A percentile compares a stretch with the other conserved stretches of the same genome.
phyloP scores from a whole-genome alignment of 2,888 invertebrate genomes.

The Thysanoteuthis rhombus region DNA sequence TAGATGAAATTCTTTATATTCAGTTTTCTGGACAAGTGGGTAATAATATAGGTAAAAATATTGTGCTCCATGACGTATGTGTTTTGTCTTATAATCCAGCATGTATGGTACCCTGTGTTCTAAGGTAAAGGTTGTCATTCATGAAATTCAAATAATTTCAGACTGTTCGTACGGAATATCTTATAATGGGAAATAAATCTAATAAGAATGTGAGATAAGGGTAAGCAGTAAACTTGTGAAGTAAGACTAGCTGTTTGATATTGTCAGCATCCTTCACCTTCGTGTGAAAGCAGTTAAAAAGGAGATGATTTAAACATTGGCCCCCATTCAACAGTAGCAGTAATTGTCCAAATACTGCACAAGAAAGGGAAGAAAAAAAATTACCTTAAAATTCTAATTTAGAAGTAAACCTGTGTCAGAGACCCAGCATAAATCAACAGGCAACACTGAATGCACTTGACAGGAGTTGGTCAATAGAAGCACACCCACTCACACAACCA shows the following conservation, averaged over 20 bases:
- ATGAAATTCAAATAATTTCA: background rate
- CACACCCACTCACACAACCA: background rate
- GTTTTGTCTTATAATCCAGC: too few species aligned
- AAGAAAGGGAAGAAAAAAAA: background rate
- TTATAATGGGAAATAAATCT: background rate
- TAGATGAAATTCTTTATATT: too few species aligned
- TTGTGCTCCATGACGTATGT: too few species aligned
- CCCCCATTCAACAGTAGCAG: background rate
- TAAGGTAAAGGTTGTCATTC: background rate
- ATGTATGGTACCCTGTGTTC: background rate
- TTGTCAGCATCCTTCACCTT: background rate
- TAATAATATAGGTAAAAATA: too few species aligned
- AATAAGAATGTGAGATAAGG: background rate
- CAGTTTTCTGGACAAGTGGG: too few species aligned
- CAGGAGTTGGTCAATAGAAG: background rate
- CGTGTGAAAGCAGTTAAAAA: background rate
- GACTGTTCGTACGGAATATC: background rate
- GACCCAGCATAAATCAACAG: background rate
- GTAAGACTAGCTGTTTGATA: too few species aligned
- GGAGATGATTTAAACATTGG: background rate
- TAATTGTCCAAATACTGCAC: background rate
- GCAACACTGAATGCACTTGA: background rate
- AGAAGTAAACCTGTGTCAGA: background rate
- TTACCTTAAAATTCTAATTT: slow-evolving; percentile 12
- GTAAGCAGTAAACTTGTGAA: too few species aligned